A percentile compares a stretch with the other conserved stretches of the same genome.
Evolutionary conservation across 2,888 invertebrate genomes (phyloP).

Genomic region (Pyrocoelia pectoralis): DNA sequence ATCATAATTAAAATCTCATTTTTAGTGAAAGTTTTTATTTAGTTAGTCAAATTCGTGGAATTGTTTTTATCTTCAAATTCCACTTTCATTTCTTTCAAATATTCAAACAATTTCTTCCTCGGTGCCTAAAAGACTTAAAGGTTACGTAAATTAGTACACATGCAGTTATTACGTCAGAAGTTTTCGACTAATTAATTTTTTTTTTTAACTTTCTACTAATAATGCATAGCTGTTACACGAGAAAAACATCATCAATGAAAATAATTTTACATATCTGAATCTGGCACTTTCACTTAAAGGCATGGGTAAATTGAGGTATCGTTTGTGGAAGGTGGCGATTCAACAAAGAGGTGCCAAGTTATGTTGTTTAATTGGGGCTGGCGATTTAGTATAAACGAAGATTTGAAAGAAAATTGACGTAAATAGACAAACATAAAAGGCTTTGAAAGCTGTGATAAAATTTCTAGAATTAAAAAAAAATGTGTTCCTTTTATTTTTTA

Average conservation of each 20-base stretch:
- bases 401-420: slow-evolving; percentile 17
- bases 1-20: background rate
- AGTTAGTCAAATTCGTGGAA: background rate
- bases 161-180: too few relatives aligned
- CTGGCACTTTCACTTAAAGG: slow-evolving; percentile 26
- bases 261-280: slow-evolving; percentile 6
- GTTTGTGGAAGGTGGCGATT: background rate
- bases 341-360: slow-evolving; percentile 7
- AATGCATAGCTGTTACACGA: background rate
- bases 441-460: too few relatives aligned
- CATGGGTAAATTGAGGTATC: slow-evolving; percentile 13
- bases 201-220: background rate
- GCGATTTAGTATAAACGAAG: slow-evolving; percentile 12
- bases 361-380: background rate
- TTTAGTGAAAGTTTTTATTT: background rate
- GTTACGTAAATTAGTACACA: background rate
- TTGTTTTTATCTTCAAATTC: background rate
- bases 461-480: background rate
- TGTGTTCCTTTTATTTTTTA: background rate
- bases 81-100: background rate
- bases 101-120: too few relatives aligned
- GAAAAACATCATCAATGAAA: background rate
- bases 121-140: background rate
- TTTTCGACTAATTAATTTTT: too few relatives aligned
- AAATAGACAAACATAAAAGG: background rate